Conservation (phyloP, 2,113 vertebrate species). For the Furnarius figulus region DNA sequence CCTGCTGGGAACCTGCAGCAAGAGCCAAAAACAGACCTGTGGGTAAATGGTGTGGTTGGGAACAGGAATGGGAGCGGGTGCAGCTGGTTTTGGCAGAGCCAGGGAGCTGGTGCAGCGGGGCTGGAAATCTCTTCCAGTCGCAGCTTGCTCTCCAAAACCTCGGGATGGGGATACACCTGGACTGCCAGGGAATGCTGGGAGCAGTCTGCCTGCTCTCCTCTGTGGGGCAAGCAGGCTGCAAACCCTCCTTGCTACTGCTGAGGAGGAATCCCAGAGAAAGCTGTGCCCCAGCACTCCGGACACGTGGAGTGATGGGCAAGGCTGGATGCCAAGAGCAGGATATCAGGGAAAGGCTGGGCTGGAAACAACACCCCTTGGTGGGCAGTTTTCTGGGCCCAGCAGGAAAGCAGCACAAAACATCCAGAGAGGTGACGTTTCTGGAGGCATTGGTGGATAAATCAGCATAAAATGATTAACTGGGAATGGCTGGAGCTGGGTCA, state of each 20-base stretch:
- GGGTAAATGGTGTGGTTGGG: neutral
- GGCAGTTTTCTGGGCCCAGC: neutral
- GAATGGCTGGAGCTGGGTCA: neutral
- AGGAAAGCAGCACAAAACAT: neutral
- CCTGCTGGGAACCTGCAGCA: neutral
- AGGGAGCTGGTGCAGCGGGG: rapidly evolving
- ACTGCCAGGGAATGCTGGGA: neutral
- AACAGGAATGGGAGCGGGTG: neutral
- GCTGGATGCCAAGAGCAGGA: rapidly evolving
- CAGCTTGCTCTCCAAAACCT: neutral
- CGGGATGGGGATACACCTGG: neutral
- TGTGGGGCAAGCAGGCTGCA: rapidly evolving
- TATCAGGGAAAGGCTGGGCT: neutral
- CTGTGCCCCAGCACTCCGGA: rapidly evolving
- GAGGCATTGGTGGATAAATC: neutral
- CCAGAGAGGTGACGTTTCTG: neutral
- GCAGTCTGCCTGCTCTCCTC: neutral
- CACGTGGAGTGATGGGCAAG: rapidly evolving
- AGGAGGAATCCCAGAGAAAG: neutral
- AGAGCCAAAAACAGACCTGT: neutral
- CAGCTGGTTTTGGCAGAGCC: neutral
- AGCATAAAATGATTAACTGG: neutral
- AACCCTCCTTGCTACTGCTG: neutral
- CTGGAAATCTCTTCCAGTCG: neutral
- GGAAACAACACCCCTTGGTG: neutral